phyloP scores from a whole-genome alignment of 2,797 vertebrate genomes.

The Garrulus glandarius region DNA sequence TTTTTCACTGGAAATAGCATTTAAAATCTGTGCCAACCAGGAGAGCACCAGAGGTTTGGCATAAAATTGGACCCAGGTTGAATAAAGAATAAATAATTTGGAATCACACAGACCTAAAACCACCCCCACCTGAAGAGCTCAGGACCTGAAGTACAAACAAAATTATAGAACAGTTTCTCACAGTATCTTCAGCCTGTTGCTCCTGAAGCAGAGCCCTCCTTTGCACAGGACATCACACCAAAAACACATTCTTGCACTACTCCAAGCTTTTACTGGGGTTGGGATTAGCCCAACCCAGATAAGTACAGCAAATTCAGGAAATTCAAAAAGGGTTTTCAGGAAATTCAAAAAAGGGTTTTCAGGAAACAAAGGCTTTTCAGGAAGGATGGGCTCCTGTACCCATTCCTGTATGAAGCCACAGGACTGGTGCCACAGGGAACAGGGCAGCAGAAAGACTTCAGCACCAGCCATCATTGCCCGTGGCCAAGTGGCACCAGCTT shows the following conservation, averaged over 20 bases:
- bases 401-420: background rate
- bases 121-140: background rate
- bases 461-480: fast-evolving
- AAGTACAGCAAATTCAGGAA: background rate
- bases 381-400: background rate
- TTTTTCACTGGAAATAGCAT: background rate
- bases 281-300: fast-evolving
- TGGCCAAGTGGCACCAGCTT: background rate
- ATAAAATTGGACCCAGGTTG: background rate
- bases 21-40: background rate
- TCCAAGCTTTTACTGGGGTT: background rate
- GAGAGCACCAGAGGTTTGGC: background rate
- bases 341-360: background rate
- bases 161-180: background rate
- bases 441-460: fast-evolving
- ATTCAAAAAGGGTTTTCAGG: background rate
- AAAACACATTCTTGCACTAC: background rate
- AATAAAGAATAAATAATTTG: background rate
- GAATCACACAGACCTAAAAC: background rate
- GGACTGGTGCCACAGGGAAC: fast-evolving
- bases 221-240: background rate
- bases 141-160: background rate
- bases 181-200: background rate
- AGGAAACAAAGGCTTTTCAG: background rate
- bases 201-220: background rate